Percentiles rank a stretch among this genome's conserved stretches.
These are phyloP conservation scores for Istiophorus platypterus DNA, from an alignment of 2,113 vertebrate genomes.

Conservation along the genomic window DNA sequence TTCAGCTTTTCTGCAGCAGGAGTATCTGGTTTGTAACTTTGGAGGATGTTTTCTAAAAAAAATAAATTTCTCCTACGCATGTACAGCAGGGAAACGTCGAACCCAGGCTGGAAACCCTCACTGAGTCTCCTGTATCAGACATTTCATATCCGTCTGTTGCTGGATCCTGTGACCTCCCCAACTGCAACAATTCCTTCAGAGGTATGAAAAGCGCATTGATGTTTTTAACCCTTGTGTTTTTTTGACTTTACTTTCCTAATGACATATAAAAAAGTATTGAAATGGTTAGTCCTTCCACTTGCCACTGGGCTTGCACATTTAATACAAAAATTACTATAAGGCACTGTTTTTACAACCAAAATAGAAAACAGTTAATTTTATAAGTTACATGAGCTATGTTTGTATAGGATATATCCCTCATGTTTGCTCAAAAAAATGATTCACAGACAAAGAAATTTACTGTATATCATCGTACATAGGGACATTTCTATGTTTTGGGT, in stretches of 20 bases:
- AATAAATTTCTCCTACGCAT: background rate
- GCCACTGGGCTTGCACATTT: background rate
- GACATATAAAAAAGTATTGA: background rate
- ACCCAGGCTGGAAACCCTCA: slow-evolving; percentile 73
- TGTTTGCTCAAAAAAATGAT: background rate
- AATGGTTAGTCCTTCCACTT: background rate
- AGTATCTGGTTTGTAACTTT: background rate
- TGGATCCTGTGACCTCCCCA: slow-evolving; percentile 60
- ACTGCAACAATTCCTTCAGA: slow-evolving; percentile 75
- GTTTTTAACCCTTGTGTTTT: background rate
- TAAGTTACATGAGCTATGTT: background rate
- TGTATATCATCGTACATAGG: background rate
- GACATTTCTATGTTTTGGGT: too few species aligned
- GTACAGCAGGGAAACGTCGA: slow-evolving; percentile 72
- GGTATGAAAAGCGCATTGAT: background rate
- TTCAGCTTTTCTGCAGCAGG: background rate
- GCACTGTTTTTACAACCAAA: background rate
- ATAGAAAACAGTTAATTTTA: background rate
- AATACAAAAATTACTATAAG: background rate
- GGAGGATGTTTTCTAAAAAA: slow-evolving; percentile 3
- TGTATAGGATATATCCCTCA: background rate
- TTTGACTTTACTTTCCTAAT: background rate
- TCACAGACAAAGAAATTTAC: background rate
- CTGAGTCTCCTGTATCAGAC: slow-evolving; percentile 40
- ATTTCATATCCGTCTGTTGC: slow-evolving; percentile 75